phyloP scores from a whole-genome alignment of 2,797 vertebrate species.

The Acestrorhynchus altus region DNA sequence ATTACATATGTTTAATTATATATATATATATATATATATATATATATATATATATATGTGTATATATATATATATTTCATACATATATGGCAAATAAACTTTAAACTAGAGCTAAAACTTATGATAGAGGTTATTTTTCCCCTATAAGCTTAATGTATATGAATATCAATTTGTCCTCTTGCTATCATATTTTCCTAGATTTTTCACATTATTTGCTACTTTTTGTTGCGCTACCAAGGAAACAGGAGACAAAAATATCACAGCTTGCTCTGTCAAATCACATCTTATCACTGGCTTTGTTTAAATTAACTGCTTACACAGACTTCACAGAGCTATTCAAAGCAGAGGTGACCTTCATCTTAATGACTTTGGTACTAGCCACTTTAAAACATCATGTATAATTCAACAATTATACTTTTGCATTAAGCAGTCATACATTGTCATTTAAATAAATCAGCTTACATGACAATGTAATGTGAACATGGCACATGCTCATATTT shows the following conservation, averaged over 20 bases:
- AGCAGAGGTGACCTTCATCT: constrained; percentile 24
- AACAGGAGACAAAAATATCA: not conserved
- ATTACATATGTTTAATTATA: not conserved
- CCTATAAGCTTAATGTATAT: too few relatives aligned
- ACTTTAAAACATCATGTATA: constrained; percentile 5
- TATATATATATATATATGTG: not conserved
- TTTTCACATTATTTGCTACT: not conserved
- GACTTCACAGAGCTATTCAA: not conserved
- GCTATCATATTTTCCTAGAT: not conserved
- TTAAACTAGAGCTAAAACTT: too few relatives aligned
- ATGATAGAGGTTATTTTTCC: too few relatives aligned
- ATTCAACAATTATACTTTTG: too few relatives aligned
- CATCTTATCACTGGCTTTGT: constrained; percentile 28
- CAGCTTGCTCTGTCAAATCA: not conserved
- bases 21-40: too few relatives aligned
- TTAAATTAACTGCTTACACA: constrained; percentile 2
- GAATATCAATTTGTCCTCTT: not conserved
- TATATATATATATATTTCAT: not conserved
- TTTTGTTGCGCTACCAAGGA: not conserved
- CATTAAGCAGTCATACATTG: too few relatives aligned
- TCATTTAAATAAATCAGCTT: too few relatives aligned
- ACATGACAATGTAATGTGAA: too few relatives aligned
- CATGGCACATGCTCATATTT: too few relatives aligned
- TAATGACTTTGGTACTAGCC: constrained; percentile 17
- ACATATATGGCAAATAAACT: too few relatives aligned